Evolutionary conservation across 2,888 invertebrate genomes (phyloP).

Genomic region (Boloria selene): DNA sequence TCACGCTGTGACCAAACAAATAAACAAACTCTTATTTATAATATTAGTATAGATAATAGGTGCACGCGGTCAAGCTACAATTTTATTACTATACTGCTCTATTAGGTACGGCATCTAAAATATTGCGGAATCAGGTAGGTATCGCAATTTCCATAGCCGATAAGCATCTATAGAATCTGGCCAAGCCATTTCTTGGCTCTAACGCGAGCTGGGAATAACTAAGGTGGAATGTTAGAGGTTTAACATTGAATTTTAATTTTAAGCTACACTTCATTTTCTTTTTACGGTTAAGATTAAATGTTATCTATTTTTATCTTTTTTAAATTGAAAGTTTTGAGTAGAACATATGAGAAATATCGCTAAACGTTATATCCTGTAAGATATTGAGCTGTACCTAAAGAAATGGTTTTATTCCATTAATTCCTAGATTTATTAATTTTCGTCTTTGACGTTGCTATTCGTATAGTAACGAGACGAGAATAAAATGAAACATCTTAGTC

Average conservation of each 20-base stretch:
- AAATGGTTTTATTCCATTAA: no score
- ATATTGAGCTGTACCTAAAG: no score
- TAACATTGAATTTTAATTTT: slow-evolving; percentile 15
- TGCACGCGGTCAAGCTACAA: background rate
- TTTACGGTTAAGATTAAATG: background rate
- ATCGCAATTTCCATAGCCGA: slow-evolving; percentile 42
- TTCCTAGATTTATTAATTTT: no score
- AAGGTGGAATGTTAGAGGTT: slow-evolving; percentile 19
- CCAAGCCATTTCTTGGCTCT: slow-evolving; percentile 17
- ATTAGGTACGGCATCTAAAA: slow-evolving; percentile 18
- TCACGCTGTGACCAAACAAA: no score
- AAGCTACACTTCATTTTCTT: slow-evolving; percentile 3
- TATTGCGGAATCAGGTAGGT: slow-evolving; percentile 20
- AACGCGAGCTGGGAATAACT: slow-evolving; percentile 14
- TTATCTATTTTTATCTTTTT: no score
- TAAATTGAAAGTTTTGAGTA: no score
- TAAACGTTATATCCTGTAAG: no score
- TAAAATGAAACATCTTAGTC: no score
- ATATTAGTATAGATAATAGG: background rate
- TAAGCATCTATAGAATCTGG: slow-evolving; percentile 55
- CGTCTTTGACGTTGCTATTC: no score
- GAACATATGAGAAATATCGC: no score
- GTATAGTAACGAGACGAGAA: no score
- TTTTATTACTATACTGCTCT: slow-evolving; percentile 11
- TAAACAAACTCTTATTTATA: no score